Conservation (phyloP, 2,797 vertebrate species). For the Siniperca scherzeri region DNA sequence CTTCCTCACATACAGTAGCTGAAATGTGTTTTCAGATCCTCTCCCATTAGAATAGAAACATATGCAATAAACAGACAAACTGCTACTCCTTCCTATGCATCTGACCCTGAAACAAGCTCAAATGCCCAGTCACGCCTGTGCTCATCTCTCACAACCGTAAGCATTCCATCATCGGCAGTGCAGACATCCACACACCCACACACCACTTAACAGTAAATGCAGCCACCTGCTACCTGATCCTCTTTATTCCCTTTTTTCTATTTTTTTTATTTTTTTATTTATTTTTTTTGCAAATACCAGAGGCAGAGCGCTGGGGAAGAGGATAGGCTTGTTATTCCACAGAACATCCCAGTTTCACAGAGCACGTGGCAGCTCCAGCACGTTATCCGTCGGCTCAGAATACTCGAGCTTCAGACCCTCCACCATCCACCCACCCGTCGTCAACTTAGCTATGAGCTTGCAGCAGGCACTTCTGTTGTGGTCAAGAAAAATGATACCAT, state of each 20-base stretch:
- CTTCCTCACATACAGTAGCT: constrained; percentile 11
- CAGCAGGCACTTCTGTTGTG: constrained; percentile 25
- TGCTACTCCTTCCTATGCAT: not conserved
- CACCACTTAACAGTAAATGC: constrained; percentile 61
- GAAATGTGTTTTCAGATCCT: constrained; percentile 16
- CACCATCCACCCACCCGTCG: not conserved
- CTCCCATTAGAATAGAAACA: constrained; percentile 22
- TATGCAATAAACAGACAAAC: constrained; percentile 14
- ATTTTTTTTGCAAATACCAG: constrained; percentile 5
- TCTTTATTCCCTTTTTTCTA: constrained; percentile 9
- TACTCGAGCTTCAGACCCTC: constrained; percentile 5
- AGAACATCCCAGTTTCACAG: constrained; percentile 28
- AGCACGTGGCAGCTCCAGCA: constrained; percentile 22
- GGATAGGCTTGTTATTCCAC: constrained; percentile 33
- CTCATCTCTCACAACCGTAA: constrained; percentile 35
- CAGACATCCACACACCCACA: constrained; percentile 63
- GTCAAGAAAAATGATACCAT: constrained; percentile 59
- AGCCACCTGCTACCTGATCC: constrained; percentile 63
- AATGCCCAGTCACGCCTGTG: constrained; percentile 31
- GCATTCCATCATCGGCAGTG: constrained; percentile 43
- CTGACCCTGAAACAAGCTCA: constrained; percentile 58
- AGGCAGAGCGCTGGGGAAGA: constrained; percentile 1
- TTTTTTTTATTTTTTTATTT: constrained; percentile 9
- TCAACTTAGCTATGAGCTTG: constrained; percentile 11
- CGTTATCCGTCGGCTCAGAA: constrained; percentile 19